Evolutionary conservation across 2,113 vertebrate species (phyloP), one percentile per base, ranked within the genome.

Genomic region (Ceratotherium simum): DNA sequence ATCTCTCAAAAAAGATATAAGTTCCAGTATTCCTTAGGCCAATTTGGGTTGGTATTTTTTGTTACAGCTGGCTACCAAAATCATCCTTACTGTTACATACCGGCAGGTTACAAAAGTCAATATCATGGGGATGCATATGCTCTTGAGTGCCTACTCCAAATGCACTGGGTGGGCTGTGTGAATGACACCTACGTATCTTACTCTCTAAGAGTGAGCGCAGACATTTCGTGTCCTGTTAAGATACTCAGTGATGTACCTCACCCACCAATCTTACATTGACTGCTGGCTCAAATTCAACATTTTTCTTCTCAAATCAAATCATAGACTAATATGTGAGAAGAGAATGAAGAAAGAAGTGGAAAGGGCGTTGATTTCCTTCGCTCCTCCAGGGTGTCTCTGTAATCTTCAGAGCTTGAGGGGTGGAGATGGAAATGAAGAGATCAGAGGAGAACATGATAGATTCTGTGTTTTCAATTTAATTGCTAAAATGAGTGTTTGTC

Each of bases 101-200:
- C 11, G 10, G 29, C 62, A 42, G 11, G 42, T 1, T 9, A 65
- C 31, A 10, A 13, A 36, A 33, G 42, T 36, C 25, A 67, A 6
- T 46, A 11, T 11, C 29, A n/a, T 5, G 3, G 23, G 8, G 9
- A 29, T 21, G 21, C 13, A 8, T 16, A 36, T 8, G 27, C 8
- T 56, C 1, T 48, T 1, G 2, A 31, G 17, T 51, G 18, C 33
- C 8, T 67, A 8, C 18, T 48, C 56, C 39, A 31, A 36, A 90
- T 13, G 1, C 0, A 10, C 13, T 17, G 5, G 2, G 20, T 36
- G 21, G 70, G 27, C 21, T n/a, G 0, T 65, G 11, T 33, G 31
- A 36, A 51, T 39, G 31, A 48, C 6, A 17, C 13, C 64, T 27
- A 12, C 13, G 39, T 11, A 31, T 18, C 16, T 62, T 73, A 46